Conservation (phyloP, 2,888 invertebrate genomes). For the Ectemnius lituratus region DNA sequence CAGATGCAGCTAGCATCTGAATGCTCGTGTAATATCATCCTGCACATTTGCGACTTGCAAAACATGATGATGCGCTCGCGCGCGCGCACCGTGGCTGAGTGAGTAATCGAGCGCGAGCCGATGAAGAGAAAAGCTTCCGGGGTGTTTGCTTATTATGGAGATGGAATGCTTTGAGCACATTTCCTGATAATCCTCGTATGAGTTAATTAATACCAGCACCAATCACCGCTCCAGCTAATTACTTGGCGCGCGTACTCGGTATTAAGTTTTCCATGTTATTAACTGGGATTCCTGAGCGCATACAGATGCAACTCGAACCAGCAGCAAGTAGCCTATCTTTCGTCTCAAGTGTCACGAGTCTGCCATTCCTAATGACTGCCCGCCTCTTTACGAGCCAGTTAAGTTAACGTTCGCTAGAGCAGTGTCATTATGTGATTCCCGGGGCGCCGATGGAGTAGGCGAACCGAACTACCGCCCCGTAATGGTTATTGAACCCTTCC, state of each 20-base stretch:
- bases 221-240: constrained; percentile 55
- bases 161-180: background rate
- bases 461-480: constrained; percentile 6
- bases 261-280: constrained; percentile 54
- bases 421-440: constrained; percentile 32
- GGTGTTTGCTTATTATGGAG: background rate
- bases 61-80: too few species aligned
- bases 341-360: constrained; percentile 17
- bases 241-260: constrained; percentile 45
- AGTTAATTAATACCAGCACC: constrained; percentile 33
- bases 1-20: too few species aligned
- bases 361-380: constrained; percentile 36
- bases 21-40: too few species aligned
- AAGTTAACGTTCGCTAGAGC: constrained; percentile 21
- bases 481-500: constrained; percentile 36
- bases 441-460: constrained; percentile 4
- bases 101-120: too few species aligned
- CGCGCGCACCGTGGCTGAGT: too few species aligned
- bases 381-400: constrained; percentile 42
- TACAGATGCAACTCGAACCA: background rate
- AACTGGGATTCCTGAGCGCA: constrained; percentile 23
- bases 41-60: too few species aligned
- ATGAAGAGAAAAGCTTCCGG: background rate
- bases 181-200: background rate
- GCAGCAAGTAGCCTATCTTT: background rate